Base-by-base conservation (phyloP, 2,113 vertebrate species). In the Hyperopisus bebe region DNA sequence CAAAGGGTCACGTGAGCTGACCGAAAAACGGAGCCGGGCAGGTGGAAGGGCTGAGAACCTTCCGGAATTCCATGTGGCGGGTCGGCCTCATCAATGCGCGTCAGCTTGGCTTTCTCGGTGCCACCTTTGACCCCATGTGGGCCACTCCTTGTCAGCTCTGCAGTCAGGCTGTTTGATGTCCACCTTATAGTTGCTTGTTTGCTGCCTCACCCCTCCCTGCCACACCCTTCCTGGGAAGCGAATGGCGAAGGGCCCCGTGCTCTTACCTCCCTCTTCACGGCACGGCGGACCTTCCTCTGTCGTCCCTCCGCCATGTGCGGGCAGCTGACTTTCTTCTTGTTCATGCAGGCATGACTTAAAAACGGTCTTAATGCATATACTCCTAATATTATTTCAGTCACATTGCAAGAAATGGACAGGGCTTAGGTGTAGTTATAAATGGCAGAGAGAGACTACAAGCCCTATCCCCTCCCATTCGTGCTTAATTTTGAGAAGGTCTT, bases 1-100 rank as follows among this genome's bases (percentile, higher is more conserved):
- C 58, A 53, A 77, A 87, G 42, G 89, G 66, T 90, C 89, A 90
- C 66, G 46, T 90, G 89, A 87, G 89, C 58, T 27, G n/a, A 24
- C 84, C 58, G n/a, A 62, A 9, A 53, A 44, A 58, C 6, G 13
- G 51, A 42, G 86, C 17, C 39, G 35, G 86, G 24, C 53, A 46
- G 86, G 86, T 46, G 51, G 51, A 51, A 21, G n/a, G 27, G 48
- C 9, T 21, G 84, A 86, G 27, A 58, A 51, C 35, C 31, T 42
- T 42, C 51, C 17, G 6, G 51, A 53, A 48, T 53, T 53, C 47
- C 48, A 31, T 0, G 27, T 3, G 35, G 53, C 39, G 17, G 42
- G 80, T 46, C 35, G 13, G 80, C 80, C 35, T 17, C 35, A 17
- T 84, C 42, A 5, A 6, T 11, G 46, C 19, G 42, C 3, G 80